Base-by-base conservation (phyloP, 2,888 invertebrate species). In the Mechanitis messenoides region DNA sequence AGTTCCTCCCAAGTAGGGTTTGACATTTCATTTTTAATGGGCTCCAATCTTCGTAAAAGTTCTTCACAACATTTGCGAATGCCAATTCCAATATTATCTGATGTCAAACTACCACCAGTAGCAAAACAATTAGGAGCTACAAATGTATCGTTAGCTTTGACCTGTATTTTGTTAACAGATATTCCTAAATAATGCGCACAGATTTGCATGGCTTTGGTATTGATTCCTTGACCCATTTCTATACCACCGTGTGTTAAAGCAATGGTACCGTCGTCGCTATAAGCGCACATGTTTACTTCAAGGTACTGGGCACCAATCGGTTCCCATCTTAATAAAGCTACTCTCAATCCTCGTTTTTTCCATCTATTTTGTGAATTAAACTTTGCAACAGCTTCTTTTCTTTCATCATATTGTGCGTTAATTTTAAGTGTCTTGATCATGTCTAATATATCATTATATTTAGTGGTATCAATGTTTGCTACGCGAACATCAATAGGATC, bases 181-280 rank as follows among this genome's bases (percentile, higher is more conserved):
- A 95, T 92, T 5, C 92, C 93, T 11, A 96, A 79, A 1, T 91
- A 88, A 69, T 93, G 91, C 0, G 95, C 95, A 57, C 92, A 93
- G 0, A 94, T 92, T 87, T 95, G 95, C 1, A 92, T 91, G 0
- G 91, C 92, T 90, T 95, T 95, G 0, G 95, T 95, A 68, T 95
- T 93, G 57, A 95, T 90, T 5, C 95, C 95, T 87, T 95, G 95
- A 0, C 95, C 95, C 77, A 92, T 91, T 85, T 94, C 94, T 59
- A 92, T 82, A 3, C 93, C 93, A 11, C 92, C 93, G 69, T 94
- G 94, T 2, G 91, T 83, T n/a, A 95, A 85, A 1, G 91, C 87
- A 0, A 95, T 93, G 0, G 92, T 91, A 2, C 93, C 94, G 76
- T 94, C 93, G 0, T 90, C 86, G 47, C 92, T 92, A 73, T 92